These are phyloP conservation scores for Columba livia DNA, from an alignment of 2,113 vertebrate species.

Conservation along the genomic window DNA sequence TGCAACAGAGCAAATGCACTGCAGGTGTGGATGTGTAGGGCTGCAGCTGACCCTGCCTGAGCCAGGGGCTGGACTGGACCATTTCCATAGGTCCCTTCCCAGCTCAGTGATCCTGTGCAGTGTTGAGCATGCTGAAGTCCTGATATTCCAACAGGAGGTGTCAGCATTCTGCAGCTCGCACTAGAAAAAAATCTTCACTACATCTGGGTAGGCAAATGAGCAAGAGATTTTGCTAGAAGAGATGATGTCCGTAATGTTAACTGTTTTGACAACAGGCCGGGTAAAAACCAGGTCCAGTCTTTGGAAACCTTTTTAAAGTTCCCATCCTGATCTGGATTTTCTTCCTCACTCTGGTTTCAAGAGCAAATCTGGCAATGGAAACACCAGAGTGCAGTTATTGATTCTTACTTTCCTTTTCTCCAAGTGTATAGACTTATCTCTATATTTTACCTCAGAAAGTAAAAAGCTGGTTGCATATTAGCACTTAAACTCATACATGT, in stretches of 20 bases:
- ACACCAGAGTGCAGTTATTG: neutral
- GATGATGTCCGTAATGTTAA: neutral
- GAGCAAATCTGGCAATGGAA: neutral
- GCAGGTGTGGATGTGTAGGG: neutral
- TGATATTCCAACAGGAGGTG: constrained; percentile 37
- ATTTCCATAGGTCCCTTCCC: neutral
- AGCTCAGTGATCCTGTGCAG: neutral
- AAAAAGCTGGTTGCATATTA: neutral
- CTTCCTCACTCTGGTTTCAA: neutral
- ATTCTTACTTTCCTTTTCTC: neutral
- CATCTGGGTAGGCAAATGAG: neutral
- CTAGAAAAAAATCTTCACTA: neutral
- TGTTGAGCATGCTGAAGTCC: neutral
- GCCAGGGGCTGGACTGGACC: fast-evolving
- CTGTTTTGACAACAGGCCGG: neutral
- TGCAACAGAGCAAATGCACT: neutral
- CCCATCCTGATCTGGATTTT: neutral
- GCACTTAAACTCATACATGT: neutral
- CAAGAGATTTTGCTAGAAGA: neutral
- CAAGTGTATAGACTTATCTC: neutral
- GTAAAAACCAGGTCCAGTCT: neutral
- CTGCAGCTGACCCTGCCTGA: neutral
- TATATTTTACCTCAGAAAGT: neutral
- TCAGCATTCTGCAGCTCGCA: constrained; percentile 40
- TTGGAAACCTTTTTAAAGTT: neutral